phyloP scores from a whole-genome alignment of 2,797 vertebrate species.

The Rhinoraja longicauda region DNA sequence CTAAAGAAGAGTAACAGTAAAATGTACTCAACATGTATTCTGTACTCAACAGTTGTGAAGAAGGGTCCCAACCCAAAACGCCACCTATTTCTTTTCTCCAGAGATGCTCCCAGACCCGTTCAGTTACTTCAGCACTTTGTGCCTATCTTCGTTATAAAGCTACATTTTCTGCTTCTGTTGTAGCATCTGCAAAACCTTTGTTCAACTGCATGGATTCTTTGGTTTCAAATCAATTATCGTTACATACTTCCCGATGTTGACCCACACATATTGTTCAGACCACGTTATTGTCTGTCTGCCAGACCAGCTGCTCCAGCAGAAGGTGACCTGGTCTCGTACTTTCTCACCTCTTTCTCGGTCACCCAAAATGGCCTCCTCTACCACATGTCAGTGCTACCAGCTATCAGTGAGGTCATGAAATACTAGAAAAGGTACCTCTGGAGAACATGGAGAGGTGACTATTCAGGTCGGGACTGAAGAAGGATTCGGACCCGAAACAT shows the following conservation, averaged over 20 bases:
- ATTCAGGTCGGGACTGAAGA: too few species aligned
- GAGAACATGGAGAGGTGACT: too few species aligned
- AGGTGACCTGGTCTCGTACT: neutral
- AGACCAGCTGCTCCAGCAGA: neutral
- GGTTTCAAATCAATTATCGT: neutral
- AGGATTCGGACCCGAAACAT: too few species aligned
- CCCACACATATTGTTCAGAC: too few species aligned
- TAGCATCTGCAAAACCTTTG: constrained; percentile 2
- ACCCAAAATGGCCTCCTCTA: neutral
- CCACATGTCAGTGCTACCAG: neutral
- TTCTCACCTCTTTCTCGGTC: neutral
- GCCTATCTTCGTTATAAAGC: neutral
- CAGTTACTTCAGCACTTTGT: too few species aligned
- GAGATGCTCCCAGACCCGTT: too few species aligned
- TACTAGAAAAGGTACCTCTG: neutral
- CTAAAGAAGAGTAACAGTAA: too few species aligned
- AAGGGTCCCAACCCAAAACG: too few species aligned
- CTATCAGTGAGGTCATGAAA: neutral
- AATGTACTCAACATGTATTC: too few species aligned
- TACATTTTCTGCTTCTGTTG: neutral
- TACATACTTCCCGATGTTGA: neutral
- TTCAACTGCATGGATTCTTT: too few species aligned
- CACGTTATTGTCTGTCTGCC: neutral
- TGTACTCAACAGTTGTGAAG: too few species aligned
- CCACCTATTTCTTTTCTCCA: too few species aligned